Evolutionary conservation across 1,140 invertebrate species (phyloP).

Genomic region (Eriosoma lanigerum): DNA sequence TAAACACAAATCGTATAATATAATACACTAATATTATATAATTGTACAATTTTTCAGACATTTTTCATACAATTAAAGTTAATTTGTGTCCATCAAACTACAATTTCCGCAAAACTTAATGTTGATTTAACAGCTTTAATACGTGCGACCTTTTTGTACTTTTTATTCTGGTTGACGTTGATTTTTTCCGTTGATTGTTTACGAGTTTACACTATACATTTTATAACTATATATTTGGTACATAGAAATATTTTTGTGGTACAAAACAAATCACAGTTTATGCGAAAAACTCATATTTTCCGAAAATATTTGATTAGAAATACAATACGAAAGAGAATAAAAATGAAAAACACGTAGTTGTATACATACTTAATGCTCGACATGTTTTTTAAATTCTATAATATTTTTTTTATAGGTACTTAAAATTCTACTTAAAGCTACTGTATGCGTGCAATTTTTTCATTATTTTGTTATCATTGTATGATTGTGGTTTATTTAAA

Average conservation of each 20-base stretch:
- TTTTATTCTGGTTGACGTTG: background rate
- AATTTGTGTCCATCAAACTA: too few relatives aligned
- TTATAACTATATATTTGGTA: background rate
- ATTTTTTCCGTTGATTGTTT: background rate
- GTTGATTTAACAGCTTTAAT: background rate
- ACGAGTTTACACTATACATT: background rate
- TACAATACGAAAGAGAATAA: too few relatives aligned
- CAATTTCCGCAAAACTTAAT: background rate
- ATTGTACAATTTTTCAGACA: too few relatives aligned
- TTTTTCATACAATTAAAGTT: too few relatives aligned
- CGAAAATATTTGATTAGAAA: background rate
- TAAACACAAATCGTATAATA: too few relatives aligned
- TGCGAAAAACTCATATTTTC: background rate
- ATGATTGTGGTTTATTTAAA: too few relatives aligned
- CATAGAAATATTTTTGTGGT: background rate
- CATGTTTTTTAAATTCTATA: background rate
- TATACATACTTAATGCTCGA: background rate
- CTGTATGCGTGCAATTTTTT: background rate
- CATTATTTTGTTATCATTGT: too few relatives aligned
- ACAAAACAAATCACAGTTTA: background rate
- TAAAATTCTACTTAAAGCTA: background rate
- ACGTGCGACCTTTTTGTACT: background rate
- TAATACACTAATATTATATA: too few relatives aligned
- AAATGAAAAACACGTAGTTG: conserved; percentile 17
- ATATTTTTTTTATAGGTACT: too few relatives aligned